These are phyloP conservation scores for Pseudorectes ferrugineus DNA, from an alignment of 2,113 vertebrate genomes.

Conservation along the genomic window DNA sequence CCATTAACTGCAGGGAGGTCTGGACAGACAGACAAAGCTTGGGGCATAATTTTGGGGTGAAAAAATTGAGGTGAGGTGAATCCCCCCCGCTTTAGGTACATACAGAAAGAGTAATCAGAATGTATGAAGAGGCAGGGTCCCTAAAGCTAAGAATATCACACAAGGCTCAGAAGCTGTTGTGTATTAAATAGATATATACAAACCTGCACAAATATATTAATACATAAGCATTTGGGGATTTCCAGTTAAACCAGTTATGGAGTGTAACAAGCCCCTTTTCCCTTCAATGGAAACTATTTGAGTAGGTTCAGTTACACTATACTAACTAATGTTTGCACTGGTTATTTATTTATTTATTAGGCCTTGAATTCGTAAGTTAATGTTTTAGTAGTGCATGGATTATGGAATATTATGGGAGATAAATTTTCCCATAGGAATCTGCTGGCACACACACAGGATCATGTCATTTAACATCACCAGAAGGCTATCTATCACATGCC, in stretches of 20 bases:
- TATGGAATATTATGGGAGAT: not conserved
- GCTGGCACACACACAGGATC: not conserved
- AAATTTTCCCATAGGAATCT: not conserved
- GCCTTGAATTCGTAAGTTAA: not conserved
- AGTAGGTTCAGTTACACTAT: not conserved
- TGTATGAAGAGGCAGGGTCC: not conserved
- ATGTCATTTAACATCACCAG: not conserved
- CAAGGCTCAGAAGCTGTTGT: not conserved
- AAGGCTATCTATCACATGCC: not conserved
- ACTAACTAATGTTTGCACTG: not conserved
- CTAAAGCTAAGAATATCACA: not conserved
- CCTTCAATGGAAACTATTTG: not conserved
- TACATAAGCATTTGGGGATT: not conserved
- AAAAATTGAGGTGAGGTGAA: not conserved
- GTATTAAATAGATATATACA: not conserved
- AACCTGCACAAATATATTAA: not conserved
- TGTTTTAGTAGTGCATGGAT: not conserved
- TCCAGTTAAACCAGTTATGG: not conserved
- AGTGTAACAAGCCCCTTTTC: not conserved
- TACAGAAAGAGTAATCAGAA: not conserved
- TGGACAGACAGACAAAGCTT: not conserved
- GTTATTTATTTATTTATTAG: conserved; percentile 1
- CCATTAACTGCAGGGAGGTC: not conserved
- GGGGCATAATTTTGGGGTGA: not conserved
- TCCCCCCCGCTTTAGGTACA: not conserved